Conservation (phyloP, 1,140 invertebrate species). For the Calliopsis andreniformis region DNA sequence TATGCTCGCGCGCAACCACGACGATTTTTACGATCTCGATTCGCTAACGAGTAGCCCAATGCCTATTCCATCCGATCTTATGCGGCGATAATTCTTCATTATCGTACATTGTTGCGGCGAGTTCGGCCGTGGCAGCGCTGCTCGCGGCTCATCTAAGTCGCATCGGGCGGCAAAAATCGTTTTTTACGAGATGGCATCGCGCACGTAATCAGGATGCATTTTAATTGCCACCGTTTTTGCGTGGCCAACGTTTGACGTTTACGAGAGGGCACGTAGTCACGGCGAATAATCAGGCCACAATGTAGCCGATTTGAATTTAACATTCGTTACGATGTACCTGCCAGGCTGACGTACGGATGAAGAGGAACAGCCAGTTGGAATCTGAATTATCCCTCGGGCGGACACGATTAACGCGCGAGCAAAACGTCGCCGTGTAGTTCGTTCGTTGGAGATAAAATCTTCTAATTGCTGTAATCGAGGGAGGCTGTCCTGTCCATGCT, state of each 20-base stretch:
- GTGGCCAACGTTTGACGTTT: conserved; percentile 61
- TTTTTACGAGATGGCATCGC: conserved; percentile 47
- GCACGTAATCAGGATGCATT: conserved; percentile 71
- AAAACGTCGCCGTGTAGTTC: conserved; percentile 6
- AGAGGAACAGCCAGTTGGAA: conserved; percentile 32
- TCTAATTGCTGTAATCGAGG: conserved; percentile 47
- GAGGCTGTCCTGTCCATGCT: not conserved
- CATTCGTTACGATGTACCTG: conserved; percentile 38
- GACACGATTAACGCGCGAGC: conserved; percentile 26
- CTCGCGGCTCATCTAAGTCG: conserved; percentile 49
- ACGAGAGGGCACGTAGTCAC: conserved; percentile 31
- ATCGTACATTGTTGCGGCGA: conserved; percentile 79
- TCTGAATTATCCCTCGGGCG: conserved; percentile 6
- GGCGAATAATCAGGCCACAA: conserved; percentile 57
- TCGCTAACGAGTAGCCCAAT: conserved; percentile 77
- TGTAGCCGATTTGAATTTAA: conserved; percentile 52
- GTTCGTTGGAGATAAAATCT: conserved; percentile 37
- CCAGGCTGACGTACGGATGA: not conserved
- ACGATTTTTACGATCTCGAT: conserved; percentile 79
- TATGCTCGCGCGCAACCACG: conserved; percentile 44
- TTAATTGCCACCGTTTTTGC: conserved; percentile 72
- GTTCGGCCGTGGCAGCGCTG: conserved; percentile 15
- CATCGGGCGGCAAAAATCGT: conserved; percentile 28
- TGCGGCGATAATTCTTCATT: conserved; percentile 82
- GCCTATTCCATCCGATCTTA: conserved; percentile 75